Evolutionary conservation across 2,113 vertebrate species (phyloP).

Genomic region (Gobio gobio): DNA sequence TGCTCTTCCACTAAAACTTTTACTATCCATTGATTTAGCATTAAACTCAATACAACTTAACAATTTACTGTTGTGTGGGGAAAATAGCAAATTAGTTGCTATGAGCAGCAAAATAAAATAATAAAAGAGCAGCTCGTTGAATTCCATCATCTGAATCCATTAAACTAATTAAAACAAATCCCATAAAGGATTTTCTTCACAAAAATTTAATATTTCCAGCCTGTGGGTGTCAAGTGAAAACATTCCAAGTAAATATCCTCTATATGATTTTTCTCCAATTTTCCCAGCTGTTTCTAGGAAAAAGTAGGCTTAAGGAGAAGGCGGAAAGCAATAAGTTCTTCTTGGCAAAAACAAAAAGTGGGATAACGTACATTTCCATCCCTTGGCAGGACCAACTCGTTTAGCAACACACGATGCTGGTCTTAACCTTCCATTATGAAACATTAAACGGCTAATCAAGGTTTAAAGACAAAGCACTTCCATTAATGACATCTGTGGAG

Average conservation of each 20-base stretch:
- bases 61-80: not conserved
- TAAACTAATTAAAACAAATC: conserved; percentile 21
- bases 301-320: conserved; percentile 8
- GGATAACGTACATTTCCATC: conserved; percentile 42
- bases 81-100: not conserved
- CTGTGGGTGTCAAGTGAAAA: conserved; percentile 20
- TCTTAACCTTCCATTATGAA: conserved; percentile 21
- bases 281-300: conserved; percentile 10
- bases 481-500: not conserved
- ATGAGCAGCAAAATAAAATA: not conserved
- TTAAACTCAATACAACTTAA: not conserved
- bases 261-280: conserved; percentile 3
- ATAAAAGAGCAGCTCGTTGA: not conserved
- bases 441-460: conserved; percentile 25
- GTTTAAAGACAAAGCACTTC: not conserved
- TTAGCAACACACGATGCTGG: conserved; percentile 32
- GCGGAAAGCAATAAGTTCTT: not conserved
- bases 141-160: not conserved
- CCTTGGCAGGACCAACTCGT: conserved; percentile 41
- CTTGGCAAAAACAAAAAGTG: conserved; percentile 6
- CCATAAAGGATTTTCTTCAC: not conserved
- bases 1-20: not conserved
- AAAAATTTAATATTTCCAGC: conserved; percentile 26
- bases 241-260: conserved; percentile 17
- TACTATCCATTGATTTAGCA: not conserved